Evolutionary conservation across 2,888 invertebrate genomes (phyloP).

Genomic region (Archips crataeganus): DNA sequence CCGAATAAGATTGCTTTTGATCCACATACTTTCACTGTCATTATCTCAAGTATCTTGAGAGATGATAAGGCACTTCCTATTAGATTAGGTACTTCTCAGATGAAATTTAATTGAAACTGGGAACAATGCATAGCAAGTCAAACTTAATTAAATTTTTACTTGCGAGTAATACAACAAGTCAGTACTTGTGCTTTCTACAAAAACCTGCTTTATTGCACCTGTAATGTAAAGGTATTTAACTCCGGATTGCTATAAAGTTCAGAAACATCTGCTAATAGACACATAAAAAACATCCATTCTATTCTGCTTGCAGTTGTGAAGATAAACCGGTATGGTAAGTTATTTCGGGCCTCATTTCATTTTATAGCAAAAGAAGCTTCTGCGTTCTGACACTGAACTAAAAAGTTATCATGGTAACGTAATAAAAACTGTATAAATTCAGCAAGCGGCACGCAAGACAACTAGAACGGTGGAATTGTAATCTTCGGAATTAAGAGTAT

Average conservation of each 20-base stretch:
- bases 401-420: constrained; percentile 40
- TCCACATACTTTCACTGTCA: constrained; percentile 56
- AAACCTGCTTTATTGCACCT: background rate
- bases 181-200: constrained; percentile 17
- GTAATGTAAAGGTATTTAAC: constrained; percentile 1
- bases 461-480: constrained; percentile 44
- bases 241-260: background rate
- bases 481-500: constrained; percentile 46
- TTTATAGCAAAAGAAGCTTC: constrained; percentile 30
- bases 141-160: constrained; percentile 1
- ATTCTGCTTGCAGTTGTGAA: constrained; percentile 15
- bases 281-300: constrained; percentile 14
- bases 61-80: constrained; percentile 40
- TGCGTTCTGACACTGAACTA: constrained; percentile 30
- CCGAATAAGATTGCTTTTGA: constrained; percentile 53
- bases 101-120: constrained; percentile 25
- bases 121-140: background rate
- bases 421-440: constrained; percentile 43
- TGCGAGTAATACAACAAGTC: background rate
- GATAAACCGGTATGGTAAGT: constrained; percentile 26
- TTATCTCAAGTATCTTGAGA: constrained; percentile 27
- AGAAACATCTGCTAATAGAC: constrained; percentile 32
- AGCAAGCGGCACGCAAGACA: constrained; percentile 42
- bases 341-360: constrained; percentile 33
- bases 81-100: background rate